Evolutionary conservation across 2,888 invertebrate genomes (phyloP).

Genomic region (Heliconius aoede): DNA sequence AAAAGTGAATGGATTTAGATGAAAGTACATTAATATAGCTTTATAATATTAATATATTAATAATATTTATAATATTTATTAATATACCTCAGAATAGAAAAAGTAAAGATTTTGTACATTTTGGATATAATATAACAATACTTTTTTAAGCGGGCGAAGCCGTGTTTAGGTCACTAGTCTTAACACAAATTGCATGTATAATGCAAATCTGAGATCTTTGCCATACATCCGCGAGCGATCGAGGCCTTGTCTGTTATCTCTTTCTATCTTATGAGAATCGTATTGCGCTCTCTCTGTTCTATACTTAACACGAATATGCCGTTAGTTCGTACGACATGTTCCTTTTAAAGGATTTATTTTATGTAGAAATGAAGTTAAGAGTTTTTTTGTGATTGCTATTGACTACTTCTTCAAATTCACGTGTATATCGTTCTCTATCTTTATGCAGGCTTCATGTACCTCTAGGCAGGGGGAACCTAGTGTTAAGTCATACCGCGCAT

Average conservation of each 20-base stretch:
- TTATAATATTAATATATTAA: too few species aligned
- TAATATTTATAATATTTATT: too few species aligned
- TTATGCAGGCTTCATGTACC: too few species aligned
- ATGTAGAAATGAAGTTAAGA: neutral
- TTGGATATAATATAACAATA: too few species aligned
- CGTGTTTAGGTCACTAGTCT: neutral
- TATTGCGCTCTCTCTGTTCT: neutral
- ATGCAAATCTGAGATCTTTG: conserved; percentile 27
- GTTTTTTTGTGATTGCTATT: neutral
- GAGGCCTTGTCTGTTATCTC: conserved; percentile 7
- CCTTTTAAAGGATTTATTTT: conserved; percentile 24
- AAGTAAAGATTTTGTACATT: too few species aligned
- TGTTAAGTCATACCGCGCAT: neutral
- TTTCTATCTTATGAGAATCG: neutral
- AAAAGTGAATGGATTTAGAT: too few species aligned
- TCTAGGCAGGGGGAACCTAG: neutral
- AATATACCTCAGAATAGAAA: too few species aligned
- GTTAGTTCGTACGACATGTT: conserved; percentile 27
- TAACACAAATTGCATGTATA: neutral
- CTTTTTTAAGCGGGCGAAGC: too few species aligned
- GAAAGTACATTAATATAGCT: too few species aligned
- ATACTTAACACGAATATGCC: conserved; percentile 18
- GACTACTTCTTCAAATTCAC: neutral
- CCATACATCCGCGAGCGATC: conserved; percentile 23
- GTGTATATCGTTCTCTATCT: too few species aligned